Percentiles rank a stretch among this genome's conserved stretches.
Conservation (phyloP, 2,797 vertebrate genomes). For the Cuculus canorus region DNA sequence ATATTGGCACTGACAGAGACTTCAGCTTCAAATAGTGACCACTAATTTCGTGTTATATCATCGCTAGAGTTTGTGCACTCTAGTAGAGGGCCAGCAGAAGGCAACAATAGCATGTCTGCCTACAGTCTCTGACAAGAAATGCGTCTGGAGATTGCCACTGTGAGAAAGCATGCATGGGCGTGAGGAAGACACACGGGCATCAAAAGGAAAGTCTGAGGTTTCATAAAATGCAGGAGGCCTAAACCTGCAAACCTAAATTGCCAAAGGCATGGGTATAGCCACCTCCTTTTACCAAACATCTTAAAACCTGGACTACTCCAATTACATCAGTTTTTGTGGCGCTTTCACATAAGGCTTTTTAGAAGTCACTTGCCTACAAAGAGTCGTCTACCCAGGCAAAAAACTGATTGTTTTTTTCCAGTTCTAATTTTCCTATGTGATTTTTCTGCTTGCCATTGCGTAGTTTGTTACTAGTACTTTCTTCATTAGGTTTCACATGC, state of each 20-base stretch:
- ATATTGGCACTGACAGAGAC: not conserved
- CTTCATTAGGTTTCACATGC: not conserved
- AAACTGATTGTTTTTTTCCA: not conserved
- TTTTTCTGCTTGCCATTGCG: not conserved
- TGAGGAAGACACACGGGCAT: not conserved
- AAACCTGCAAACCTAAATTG: not conserved
- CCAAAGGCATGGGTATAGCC: not conserved
- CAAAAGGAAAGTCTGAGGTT: not conserved
- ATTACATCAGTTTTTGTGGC: not conserved
- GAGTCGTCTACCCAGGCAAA: not conserved
- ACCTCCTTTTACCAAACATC: accelerated
- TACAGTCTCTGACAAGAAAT: not conserved
- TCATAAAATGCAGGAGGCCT: not conserved
- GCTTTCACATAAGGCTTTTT: not conserved
- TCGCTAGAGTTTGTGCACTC: not conserved
- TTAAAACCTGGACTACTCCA: not conserved
- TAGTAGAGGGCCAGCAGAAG: not conserved
- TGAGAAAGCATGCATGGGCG: not conserved
- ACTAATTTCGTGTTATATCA: not conserved
- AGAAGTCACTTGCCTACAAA: not conserved
- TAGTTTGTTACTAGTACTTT: not conserved
- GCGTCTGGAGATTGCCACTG: not conserved
- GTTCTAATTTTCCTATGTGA: not conserved
- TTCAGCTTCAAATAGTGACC: accelerated
- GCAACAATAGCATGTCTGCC: accelerated